Conservation (phyloP, 2,888 invertebrate genomes). For the Rugalucina vietnamica region DNA sequence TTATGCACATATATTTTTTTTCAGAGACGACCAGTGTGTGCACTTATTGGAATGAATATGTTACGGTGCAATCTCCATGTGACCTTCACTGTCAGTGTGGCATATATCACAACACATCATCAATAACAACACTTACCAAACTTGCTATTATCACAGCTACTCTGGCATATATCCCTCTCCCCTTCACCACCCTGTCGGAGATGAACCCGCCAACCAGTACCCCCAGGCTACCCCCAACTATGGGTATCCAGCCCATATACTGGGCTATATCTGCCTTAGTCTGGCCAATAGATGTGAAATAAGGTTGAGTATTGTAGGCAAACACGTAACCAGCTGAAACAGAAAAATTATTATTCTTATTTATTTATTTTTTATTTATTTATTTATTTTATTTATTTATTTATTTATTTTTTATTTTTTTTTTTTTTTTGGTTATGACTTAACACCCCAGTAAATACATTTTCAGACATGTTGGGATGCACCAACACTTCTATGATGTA, state of each 20-base stretch:
- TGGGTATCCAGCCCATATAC: conserved; percentile 84
- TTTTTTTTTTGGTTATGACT: too few relatives aligned
- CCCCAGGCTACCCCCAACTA: conserved; percentile 83
- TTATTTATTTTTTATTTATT: too few relatives aligned
- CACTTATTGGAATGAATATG: too few relatives aligned
- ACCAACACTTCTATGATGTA: too few relatives aligned
- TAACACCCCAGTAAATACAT: too few relatives aligned
- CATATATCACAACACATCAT: neutral
- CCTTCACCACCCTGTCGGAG: conserved; percentile 80
- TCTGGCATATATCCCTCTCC: conserved; percentile 81
- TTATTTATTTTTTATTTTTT: too few relatives aligned
- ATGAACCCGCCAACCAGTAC: conserved; percentile 81
- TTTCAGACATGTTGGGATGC: too few relatives aligned
- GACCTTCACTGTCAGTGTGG: neutral
- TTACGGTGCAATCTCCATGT: neutral
- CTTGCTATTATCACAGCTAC: conserved; percentile 82
- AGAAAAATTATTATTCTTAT: too few relatives aligned
- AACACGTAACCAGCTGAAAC: conserved; percentile 83
- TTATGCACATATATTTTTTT: too few relatives aligned
- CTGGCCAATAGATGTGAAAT: conserved; percentile 81
- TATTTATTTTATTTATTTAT: too few relatives aligned
- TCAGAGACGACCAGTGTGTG: too few relatives aligned
- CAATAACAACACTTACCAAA: conserved; percentile 72
- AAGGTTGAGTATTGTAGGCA: conserved; percentile 84
- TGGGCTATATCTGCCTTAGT: conserved; percentile 80